phyloP scores from a whole-genome alignment of 2,888 invertebrate genomes.

The Phengaris alcon region DNA sequence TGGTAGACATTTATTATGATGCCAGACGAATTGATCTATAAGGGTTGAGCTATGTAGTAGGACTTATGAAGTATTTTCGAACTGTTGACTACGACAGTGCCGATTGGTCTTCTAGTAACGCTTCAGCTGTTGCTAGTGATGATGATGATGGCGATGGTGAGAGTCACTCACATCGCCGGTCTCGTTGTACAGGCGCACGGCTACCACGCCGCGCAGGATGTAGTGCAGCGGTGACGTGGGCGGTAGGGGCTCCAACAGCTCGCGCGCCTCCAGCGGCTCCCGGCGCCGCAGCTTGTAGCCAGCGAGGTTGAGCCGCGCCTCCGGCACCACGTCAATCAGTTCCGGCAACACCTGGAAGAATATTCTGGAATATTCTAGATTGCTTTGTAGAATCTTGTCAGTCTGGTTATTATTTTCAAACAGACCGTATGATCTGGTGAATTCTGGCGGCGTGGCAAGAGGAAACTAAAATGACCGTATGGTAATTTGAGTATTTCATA shows the following conservation, averaged over 20 bases:
- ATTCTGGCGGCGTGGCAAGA: too few species aligned
- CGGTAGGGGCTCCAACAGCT: conserved; percentile 93
- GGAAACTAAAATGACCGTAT: neutral
- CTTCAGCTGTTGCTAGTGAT: too few species aligned
- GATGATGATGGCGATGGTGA: neutral
- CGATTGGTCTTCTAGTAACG: too few species aligned
- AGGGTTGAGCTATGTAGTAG: too few species aligned
- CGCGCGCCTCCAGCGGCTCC: conserved; percentile 92
- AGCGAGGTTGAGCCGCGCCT: conserved; percentile 96
- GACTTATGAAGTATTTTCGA: too few species aligned
- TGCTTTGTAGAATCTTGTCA: too few species aligned
- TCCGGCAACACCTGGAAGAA: conserved; percentile 84
- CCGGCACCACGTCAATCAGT: conserved; percentile 96
- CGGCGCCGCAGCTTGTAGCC: conserved; percentile 95
- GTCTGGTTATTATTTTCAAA: too few species aligned
- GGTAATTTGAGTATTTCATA: too few species aligned
- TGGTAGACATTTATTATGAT: too few species aligned
- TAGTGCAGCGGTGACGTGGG: conserved; percentile 97
- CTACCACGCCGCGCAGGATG: conserved; percentile 97
- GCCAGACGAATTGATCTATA: too few species aligned
- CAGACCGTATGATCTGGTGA: too few species aligned
- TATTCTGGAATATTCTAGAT: neutral
- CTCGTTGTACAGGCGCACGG: conserved; percentile 95
- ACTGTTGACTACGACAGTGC: too few species aligned
- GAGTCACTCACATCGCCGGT: conserved; percentile 86